Conservation (phyloP, 2,888 invertebrate species). For the Boloria selene region DNA sequence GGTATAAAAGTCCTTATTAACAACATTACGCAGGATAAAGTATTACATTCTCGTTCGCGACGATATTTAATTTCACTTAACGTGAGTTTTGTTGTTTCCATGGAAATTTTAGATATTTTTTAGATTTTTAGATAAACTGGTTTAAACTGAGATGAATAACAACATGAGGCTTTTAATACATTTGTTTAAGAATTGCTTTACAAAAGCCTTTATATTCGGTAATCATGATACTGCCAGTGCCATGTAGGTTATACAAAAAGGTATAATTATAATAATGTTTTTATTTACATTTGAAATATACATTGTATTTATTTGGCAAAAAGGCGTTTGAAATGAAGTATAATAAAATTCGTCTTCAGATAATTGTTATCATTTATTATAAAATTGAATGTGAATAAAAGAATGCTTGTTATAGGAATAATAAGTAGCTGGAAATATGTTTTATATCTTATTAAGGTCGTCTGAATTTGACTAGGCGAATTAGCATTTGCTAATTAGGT, state of each 20-base stretch:
- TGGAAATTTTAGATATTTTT: conserved; percentile 9
- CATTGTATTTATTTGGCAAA: background rate
- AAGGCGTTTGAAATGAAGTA: background rate
- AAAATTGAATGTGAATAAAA: too few species aligned
- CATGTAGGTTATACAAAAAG: background rate
- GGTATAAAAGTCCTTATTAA: conserved; percentile 1
- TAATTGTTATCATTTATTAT: too few species aligned
- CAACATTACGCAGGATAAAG: conserved; percentile 1
- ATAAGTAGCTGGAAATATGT: too few species aligned
- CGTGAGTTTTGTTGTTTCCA: conserved; percentile 22
- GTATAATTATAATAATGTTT: background rate
- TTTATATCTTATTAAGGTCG: too few species aligned
- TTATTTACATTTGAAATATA: too few species aligned
- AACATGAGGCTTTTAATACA: background rate
- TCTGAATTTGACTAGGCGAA: too few species aligned
- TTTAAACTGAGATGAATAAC: background rate
- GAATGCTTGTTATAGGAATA: too few species aligned
- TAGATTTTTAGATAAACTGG: conserved; percentile 14
- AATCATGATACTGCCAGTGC: background rate
- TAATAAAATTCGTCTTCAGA: background rate
- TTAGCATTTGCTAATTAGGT: too few species aligned
- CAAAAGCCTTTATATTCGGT: background rate
- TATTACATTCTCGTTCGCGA: conserved; percentile 9
- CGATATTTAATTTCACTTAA: conserved; percentile 25
- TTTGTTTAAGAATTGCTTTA: background rate